Evolutionary conservation across 1,140 invertebrate species (phyloP), one percentile per base, ranked within the genome.

Genomic region (Temnothorax curvispinosus): DNA sequence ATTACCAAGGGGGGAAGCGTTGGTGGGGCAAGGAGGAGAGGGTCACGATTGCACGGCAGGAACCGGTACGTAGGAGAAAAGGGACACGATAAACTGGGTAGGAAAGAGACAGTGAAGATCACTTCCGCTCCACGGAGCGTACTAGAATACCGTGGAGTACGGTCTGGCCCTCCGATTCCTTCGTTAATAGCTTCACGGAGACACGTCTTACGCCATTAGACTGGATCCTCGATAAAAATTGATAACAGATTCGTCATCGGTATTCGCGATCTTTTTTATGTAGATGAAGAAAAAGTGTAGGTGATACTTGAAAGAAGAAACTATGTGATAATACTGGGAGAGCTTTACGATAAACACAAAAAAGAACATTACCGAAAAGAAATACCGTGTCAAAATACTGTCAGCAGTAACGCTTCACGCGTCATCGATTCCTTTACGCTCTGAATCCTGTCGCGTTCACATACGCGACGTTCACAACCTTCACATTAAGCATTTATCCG

Each of bases 91-190:
- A 41, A 78, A 82, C 56, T 65, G 72, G 56, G 56, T 56, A 58
- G 69, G 52, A 77, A 75, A 62, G 62, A 82, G 77, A 41, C 47
- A 35, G 77, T 67, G 58, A 77, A 82, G 87, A 90, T 91, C 88
- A 80, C 85, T 91, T 89, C 85, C 90, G 85, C 87, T 89, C 87
- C 89, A 58, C 76, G 69, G 62, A 91, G 87, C 90, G 72, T 52
- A 89, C 89, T 88, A 86, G 88, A 90, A 90, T 80, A 85, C 69
- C 52, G 50, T 87, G 80, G 50, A 56, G 52, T 69, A 90, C 86
- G 62, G 69, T 84, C 76, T 85, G n/a, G 3, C 18, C 67, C 58
- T 90, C 56, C 80, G 78, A 44, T 84, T 87, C 72, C 89, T 87
- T 89, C 89, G 78, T 87, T 90, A 90, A 90, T 90, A 78, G 74